These are phyloP conservation scores for Conomelus anceps DNA, from an alignment of 2,888 invertebrate genomes.

Conservation along the genomic window DNA sequence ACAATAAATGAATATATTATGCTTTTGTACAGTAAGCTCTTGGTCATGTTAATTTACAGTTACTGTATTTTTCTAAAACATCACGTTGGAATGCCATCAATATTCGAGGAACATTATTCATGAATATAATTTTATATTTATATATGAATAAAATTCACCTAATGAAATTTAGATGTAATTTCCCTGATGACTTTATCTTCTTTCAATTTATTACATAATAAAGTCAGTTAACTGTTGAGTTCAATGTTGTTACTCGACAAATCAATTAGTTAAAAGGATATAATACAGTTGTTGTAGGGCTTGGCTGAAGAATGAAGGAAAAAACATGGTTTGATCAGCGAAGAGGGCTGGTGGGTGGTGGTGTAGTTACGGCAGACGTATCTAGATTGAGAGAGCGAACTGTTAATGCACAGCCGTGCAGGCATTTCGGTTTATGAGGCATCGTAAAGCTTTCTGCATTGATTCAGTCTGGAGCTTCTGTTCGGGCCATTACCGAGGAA, in stretches of 20 bases:
- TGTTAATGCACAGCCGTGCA: conserved; percentile 7
- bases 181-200: not conserved
- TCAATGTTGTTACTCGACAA: not conserved
- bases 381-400: not conserved
- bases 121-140: not conserved
- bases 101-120: not conserved
- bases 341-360: not conserved
- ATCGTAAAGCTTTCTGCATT: conserved; percentile 8
- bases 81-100: not conserved
- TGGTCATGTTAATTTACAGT: no score
- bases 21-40: no score
- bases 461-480: conserved; percentile 4
- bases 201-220: not conserved
- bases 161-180: not conserved
- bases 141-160: not conserved
- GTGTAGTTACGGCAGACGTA: not conserved
- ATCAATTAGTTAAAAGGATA: not conserved
- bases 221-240: not conserved
- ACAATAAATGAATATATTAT: no score
- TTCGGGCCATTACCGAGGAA: conserved; percentile 6
- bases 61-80: no score
- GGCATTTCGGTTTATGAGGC: conserved; percentile 1
- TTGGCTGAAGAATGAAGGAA: not conserved
- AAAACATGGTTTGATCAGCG: not conserved
- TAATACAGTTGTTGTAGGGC: not conserved